Evolutionary conservation across 2,113 vertebrate genomes (phyloP).

Genomic region (Anthoscopus minutus): DNA sequence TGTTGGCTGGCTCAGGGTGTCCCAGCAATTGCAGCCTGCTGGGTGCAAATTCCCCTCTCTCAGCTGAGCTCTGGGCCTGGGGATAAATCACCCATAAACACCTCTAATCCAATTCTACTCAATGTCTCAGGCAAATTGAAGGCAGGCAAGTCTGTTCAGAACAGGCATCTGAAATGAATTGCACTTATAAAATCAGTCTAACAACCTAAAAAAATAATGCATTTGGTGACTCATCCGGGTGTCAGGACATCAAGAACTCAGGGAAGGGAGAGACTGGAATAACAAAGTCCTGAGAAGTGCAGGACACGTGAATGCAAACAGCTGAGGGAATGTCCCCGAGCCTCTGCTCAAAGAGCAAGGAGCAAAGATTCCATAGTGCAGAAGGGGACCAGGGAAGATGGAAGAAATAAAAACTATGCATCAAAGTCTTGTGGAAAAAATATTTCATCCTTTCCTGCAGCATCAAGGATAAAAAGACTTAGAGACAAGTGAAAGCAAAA

Average conservation of each 20-base stretch:
- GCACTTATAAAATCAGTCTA: constrained; percentile 4
- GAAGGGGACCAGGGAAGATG: background rate
- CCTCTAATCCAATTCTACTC: background rate
- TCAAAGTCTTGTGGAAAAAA: background rate
- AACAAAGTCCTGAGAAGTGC: background rate
- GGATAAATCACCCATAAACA: background rate
- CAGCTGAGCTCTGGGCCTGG: background rate
- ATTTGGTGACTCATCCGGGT: background rate
- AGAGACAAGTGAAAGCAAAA: background rate
- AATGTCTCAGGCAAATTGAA: background rate
- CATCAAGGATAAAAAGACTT: background rate
- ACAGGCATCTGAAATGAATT: background rate
- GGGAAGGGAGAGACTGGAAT: background rate
- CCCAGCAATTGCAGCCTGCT: background rate
- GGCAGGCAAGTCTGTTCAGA: background rate
- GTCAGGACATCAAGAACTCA: background rate
- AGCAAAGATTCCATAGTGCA: background rate
- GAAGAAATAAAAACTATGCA: background rate
- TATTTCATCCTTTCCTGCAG: background rate
- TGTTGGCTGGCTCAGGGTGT: background rate
- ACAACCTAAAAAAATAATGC: background rate
- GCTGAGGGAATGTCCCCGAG: background rate
- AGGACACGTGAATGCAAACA: background rate
- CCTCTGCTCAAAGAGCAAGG: background rate
- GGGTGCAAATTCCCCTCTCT: background rate